Conservation (phyloP, 2,113 vertebrate species). For the Nerophis lumbriciformis region DNA sequence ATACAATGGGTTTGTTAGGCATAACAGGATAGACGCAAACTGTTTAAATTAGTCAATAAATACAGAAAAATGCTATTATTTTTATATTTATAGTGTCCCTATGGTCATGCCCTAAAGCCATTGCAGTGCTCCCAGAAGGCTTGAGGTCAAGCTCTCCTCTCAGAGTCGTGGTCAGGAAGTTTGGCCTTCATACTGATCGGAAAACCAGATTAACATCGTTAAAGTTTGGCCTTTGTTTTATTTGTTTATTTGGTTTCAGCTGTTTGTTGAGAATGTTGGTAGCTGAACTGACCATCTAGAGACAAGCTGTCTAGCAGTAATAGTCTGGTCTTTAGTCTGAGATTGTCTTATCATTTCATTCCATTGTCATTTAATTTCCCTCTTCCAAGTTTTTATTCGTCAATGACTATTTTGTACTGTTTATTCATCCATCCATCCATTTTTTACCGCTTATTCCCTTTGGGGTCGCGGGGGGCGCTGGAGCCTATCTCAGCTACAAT, state of each 20-base stretch:
- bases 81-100: slow-evolving; percentile 14
- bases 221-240: slow-evolving; percentile 47
- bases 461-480: too few species aligned
- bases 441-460: too few species aligned
- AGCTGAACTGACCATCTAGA: slow-evolving; percentile 5
- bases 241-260: slow-evolving; percentile 50
- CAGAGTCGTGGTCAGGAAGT: slow-evolving; percentile 56
- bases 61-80: background rate
- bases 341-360: background rate
- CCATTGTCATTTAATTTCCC: background rate
- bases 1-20: background rate
- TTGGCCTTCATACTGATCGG: slow-evolving; percentile 44
- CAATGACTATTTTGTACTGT: too few species aligned
- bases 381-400: too few species aligned
- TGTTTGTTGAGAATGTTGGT: slow-evolving; percentile 39
- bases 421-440: too few species aligned
- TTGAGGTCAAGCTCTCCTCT: slow-evolving; percentile 21
- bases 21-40: background rate
- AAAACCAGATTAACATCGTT: slow-evolving; percentile 49
- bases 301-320: background rate
- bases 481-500: too few species aligned
- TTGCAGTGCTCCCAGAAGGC: slow-evolving; percentile 30
- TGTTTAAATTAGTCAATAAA: background rate
- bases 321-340: slow-evolving; percentile 14
- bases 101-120: slow-evolving; percentile 4